Percentiles rank a stretch among this genome's conserved stretches.
Evolutionary conservation across 53 echinoderm and acorn worm genomes (phyloP).

Genomic region (Arbacia lixula): DNA sequence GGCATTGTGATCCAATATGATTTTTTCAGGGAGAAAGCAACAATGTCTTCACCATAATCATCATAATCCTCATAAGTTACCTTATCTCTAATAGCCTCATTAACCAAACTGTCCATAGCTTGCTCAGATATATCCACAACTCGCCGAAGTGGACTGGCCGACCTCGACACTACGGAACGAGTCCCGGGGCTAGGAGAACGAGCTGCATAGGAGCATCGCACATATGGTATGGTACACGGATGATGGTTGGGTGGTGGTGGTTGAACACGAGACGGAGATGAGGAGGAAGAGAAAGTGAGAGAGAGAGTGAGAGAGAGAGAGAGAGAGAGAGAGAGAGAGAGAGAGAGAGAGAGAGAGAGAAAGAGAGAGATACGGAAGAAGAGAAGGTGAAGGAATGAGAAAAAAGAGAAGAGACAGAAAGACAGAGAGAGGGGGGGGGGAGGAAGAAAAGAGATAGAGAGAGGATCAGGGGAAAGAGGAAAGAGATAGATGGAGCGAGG

Average conservation of each 20-base stretch:
- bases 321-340: not conserved
- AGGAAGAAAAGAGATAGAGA: not conserved
- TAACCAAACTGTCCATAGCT: slow-evolving; percentile 43
- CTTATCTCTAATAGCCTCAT: slow-evolving; percentile 45
- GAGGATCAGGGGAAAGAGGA: no score
- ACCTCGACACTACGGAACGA: not conserved
- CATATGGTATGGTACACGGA: not conserved
- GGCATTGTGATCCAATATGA: no score
- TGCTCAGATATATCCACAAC: slow-evolving; percentile 49
- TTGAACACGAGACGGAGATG: not conserved
- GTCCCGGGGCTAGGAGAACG: not conserved
- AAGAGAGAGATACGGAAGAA: not conserved
- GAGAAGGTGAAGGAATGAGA: not conserved
- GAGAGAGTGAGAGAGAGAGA: not conserved
- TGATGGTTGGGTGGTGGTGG: not conserved
- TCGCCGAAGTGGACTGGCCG: slow-evolving; percentile 39
- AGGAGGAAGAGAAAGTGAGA: not conserved
- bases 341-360: not conserved
- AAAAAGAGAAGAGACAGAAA: not conserved
- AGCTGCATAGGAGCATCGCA: not conserved
- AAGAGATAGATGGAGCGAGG: no score
- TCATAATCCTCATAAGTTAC: no score
- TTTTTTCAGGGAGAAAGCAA: no score
- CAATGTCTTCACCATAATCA: slow-evolving; percentile 5
- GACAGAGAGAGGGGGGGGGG: not conserved